Base-by-base conservation (phyloP, 2,888 invertebrate genomes). In the Cephus rjabovi region DNA sequence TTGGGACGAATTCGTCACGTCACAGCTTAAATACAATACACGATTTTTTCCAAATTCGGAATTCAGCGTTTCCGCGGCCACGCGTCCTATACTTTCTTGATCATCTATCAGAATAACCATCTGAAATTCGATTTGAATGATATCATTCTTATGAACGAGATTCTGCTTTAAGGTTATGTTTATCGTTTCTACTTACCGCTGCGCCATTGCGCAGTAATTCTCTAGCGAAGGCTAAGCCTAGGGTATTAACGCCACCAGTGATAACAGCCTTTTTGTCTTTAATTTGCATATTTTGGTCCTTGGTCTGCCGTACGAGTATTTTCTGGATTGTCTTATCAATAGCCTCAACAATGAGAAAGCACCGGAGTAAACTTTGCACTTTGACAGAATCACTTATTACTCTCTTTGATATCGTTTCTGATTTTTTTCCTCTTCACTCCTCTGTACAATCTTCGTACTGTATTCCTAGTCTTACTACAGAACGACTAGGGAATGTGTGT, bases 251-350 rank as follows among this genome's bases (percentile, higher is more conserved):
- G 15, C 86, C 89, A 30, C 91, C 91, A 9, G 89, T 90, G 11
- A 91, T 83, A 40, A 91, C 83, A 3, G 86, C 90, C 75, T 85
- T 87, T 82, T 91, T 91, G 68, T 91, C 90, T 77, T 90, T 91
- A 74, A 91, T 88, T 79, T 90, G 90, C 91, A 91, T 91, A 6
- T 76, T 79, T 75, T 69, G 23, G 70, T 40, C 15, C 40, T 40
- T 40, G 15, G 40, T 40, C 40, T 40, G 1, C 6, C 15, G 40
- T 40, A 40, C 40, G 40, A 40, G 40, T 40, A 40, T 40, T 6
- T 15, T 15, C 15, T 40, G 15, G 40, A 40, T 6, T 15, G 40
- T 40, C 40, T 15, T 40, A 40, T 40, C 40, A 40, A 40, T 15
- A 40, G 15, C 40, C 15, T 40, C 40, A 40, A 40, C 40, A 40